These are phyloP conservation scores for Coryphaenoides rupestris DNA, from an alignment of 2,113 vertebrate species.

Conservation along the genomic window DNA sequence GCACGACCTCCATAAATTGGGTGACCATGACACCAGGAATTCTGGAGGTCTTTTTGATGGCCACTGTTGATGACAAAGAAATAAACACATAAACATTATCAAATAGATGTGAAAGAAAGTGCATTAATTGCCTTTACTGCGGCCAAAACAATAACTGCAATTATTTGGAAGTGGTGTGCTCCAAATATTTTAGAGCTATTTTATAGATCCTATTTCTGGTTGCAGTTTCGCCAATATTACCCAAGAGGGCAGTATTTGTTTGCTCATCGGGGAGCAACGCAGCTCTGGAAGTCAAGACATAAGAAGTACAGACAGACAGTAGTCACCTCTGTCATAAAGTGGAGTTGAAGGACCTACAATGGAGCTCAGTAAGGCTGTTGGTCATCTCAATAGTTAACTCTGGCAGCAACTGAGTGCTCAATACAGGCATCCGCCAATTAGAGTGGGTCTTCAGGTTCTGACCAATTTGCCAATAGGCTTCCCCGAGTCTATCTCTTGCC, in stretches of 20 bases:
- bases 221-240: slow-evolving; percentile 31
- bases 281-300: not conserved
- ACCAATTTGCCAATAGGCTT: too few species aligned
- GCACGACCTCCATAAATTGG: slow-evolving; percentile 78
- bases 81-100: too few species aligned
- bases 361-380: too few species aligned
- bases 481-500: too few species aligned
- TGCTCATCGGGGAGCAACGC: slow-evolving; percentile 9
- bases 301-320: not conserved
- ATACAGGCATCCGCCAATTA: too few species aligned
- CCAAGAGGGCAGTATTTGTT: slow-evolving; percentile 57
- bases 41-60: slow-evolving; percentile 72
- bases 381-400: too few species aligned
- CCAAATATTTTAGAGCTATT: not conserved
- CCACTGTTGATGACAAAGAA: slow-evolving; percentile 45
- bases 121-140: too few species aligned
- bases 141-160: not conserved
- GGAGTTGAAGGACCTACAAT: too few species aligned
- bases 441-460: too few species aligned
- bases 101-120: not conserved
- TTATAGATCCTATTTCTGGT: not conserved
- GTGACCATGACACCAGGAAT: slow-evolving; percentile 80
- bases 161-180: too few species aligned
- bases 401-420: too few species aligned
- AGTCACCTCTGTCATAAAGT: not conserved